Evolutionary conservation across 2,113 vertebrate genomes (phyloP), one percentile per base, ranked within the genome.

Genomic region (Leptobrachium leishanense): DNA sequence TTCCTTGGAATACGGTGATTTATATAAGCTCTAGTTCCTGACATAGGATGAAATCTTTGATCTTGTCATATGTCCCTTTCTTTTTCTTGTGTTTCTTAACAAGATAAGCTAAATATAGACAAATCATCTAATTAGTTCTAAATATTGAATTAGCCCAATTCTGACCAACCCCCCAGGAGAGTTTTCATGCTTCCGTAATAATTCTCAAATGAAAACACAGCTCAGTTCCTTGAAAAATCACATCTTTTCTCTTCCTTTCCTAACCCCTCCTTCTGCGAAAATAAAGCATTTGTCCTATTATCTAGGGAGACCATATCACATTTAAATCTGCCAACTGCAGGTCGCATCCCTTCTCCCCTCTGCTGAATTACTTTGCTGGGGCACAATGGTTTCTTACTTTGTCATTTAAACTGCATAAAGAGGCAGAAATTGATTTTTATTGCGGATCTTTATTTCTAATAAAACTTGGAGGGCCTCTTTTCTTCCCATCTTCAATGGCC

Each of bases 401-500:
- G 98, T 99, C 97, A 98, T 99, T 99, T 98, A 99, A 99, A 99
- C 96, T 96, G 96, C 97, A 98, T 99, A 98, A 98, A 99, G 97
- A 98, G 96, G 94, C 95, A 98, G 96, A 99, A 99, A 99, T 99
- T 97, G 98, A 99, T 99, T 99, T 99, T 98, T 97, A 99, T 98
- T 99, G 98, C 98, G 96, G 95, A 99, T 99, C 98, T 99, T 99
- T 97, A 99, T 99, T 98, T 99, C 96, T 99, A 99, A 99, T 99
- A 99, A 99, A 98, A 95, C 97, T 99, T 96, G 94, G 96, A 98
- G 96, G 97, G 95, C 95, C 94, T 95, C 95, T 93, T 97, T 99
- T 99, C 97, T 99, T 98, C 95, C 93, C 93, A 88, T 91, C 95
- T 95, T 98, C 96, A 98, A 98, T 96, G 95, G 94, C 93, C 93